Base-by-base conservation (phyloP, 2,113 vertebrate genomes). In the Balaeniceps rex region DNA sequence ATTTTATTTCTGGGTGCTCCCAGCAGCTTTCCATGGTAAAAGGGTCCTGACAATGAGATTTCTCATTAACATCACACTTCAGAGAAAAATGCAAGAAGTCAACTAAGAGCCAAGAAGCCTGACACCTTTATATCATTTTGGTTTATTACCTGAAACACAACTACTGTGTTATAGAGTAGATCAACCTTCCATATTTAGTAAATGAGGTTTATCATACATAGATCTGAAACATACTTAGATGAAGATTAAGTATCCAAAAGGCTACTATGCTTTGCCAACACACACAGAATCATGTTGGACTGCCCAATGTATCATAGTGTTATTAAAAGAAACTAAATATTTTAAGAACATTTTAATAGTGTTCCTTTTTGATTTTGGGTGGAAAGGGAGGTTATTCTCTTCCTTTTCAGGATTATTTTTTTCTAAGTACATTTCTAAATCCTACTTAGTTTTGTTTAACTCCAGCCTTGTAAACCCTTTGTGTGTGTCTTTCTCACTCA, bases 281-380 rank as follows among this genome's bases (percentile, higher is more conserved):
- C 77, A 93, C 78, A 95, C 87, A 94, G 66, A 88, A 63, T 90
- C 42, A 49, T 52, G 51, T 49, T 91, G 94, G 91, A 94, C 84
- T 65, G 85, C 55, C 36, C 81, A 87, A 6, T 47, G 61, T 77
- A 95, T 79, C 69, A 85, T 80, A 94, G 46, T 83, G 68, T 94
- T 97, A 93, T 95, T 93, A 95, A 80, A 95, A 90, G 89, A 97
- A 97, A 97, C 81, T 47, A 91, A 95, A 97, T 97, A 96, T 90
- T 96, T 95, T 87, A 94, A 96, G 94, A 95, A 96, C 49, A 85
- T 83, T 96, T 93, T 87, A 95, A 91, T 91, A 94, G 54, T 57
- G 78, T 49, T 95, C 65, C n/a, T 70, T 94, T 85, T 85, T 83
- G 25, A 93, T 90, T 91, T 89, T 47, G 77, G 55, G 94, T 96